phyloP scores from a whole-genome alignment of 1,140 invertebrate genomes.

The Drosophila gunungcola region DNA sequence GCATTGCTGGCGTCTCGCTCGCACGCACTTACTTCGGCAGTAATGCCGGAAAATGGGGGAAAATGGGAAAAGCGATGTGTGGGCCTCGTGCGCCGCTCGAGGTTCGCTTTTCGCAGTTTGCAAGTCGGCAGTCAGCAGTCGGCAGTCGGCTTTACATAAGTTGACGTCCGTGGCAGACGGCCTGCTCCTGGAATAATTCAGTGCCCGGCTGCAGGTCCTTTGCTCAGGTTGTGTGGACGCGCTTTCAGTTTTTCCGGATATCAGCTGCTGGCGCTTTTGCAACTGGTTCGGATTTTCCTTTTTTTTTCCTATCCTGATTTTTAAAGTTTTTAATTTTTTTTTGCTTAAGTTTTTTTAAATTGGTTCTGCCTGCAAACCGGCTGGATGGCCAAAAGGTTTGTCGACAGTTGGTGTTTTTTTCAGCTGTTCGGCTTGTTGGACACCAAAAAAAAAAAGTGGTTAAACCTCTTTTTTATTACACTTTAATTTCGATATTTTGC shows the following conservation, averaged over 20 bases:
- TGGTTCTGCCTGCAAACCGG: constrained; percentile 58
- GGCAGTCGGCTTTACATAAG: constrained; percentile 71
- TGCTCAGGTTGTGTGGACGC: constrained; percentile 67
- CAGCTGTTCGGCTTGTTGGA: constrained; percentile 65
- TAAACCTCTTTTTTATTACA: constrained; percentile 78
- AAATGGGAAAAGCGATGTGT: constrained; percentile 2
- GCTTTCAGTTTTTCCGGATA: constrained; percentile 42
- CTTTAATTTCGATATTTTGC: constrained; percentile 74
- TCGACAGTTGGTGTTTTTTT: constrained; percentile 73
- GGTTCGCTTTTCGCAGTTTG: not conserved
- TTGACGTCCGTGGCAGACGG: constrained; percentile 59
- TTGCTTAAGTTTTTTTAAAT: constrained; percentile 34
- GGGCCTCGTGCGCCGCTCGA: constrained; percentile 9
- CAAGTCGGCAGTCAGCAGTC: constrained; percentile 23
- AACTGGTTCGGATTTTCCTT: constrained; percentile 53
- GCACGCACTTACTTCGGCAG: constrained; percentile 61
- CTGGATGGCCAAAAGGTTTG: constrained; percentile 66
- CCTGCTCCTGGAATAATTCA: constrained; percentile 51
- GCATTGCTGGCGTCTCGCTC: constrained; percentile 74
- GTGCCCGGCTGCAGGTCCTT: constrained; percentile 79
- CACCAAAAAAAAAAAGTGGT: constrained; percentile 63
- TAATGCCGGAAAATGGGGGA: constrained; percentile 67
- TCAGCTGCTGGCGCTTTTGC: constrained; percentile 74
- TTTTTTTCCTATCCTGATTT: not conserved
- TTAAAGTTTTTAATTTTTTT: constrained; percentile 15